Conservation (phyloP, 2,888 invertebrate species). For the Dilophus febrilis region DNA sequence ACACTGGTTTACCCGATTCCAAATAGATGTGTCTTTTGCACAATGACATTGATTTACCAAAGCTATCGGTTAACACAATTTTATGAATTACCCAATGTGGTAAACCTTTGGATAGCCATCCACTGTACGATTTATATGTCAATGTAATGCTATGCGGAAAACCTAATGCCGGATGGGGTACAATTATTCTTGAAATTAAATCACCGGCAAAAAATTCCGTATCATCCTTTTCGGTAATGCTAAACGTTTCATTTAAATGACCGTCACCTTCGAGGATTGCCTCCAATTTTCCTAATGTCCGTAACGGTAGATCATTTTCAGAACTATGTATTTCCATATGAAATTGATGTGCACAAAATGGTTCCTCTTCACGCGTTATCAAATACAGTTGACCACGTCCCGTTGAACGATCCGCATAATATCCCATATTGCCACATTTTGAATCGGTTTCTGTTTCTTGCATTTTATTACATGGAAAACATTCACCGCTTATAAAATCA, state of each 20-base stretch:
- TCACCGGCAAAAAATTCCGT: conserved; percentile 53
- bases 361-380: conserved; percentile 77
- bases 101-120: conserved; percentile 76
- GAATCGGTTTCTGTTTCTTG: conserved; percentile 29
- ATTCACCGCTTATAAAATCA: conserved; percentile 59
- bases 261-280: conserved; percentile 65
- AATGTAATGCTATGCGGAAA: conserved; percentile 56
- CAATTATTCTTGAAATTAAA: conserved; percentile 62
- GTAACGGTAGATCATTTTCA: conserved; percentile 41
- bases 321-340: conserved; percentile 66
- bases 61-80: conserved; percentile 67
- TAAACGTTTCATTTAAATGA: conserved; percentile 73
- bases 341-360: conserved; percentile 86
- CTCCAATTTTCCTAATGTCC: conserved; percentile 52
- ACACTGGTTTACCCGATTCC: conserved; percentile 53
- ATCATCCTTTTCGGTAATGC: conserved; percentile 70
- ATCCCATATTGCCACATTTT: conserved; percentile 83
- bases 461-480: conserved; percentile 46
- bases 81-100: conserved; percentile 67
- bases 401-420: conserved; percentile 70
- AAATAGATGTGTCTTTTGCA: conserved; percentile 60
- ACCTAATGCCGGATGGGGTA: conserved; percentile 73
- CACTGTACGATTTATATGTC: conserved; percentile 73
- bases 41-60: conserved; percentile 64
- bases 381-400: conserved; percentile 78